Base-by-base conservation (phyloP, 2,113 vertebrate species). In the Rissa tridactyla region DNA sequence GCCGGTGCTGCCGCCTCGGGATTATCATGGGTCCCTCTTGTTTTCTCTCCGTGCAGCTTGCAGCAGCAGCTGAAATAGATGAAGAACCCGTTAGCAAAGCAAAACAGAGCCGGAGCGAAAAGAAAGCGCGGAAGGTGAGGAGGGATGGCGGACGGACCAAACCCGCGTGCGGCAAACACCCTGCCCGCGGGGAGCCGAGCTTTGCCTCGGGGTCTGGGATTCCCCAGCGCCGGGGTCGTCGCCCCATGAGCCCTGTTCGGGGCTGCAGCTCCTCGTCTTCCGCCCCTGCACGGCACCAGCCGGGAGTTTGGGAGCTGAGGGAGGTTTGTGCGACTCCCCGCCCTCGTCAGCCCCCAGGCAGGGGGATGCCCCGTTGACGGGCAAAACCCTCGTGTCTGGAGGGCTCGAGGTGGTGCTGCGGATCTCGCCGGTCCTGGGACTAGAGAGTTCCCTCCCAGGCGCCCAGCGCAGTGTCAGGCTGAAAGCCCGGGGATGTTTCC, bases 1-100 rank as follows among this genome's bases (percentile, higher is more conserved):
- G 36, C 0, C 0, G 12, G 9, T 32, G 26, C 30, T 9, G 18
- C 30, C 29, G 1, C 66, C 18, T 11, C 38, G 0, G 44, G 27
- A 10, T 85, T 20, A 7, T 93, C 34, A 94, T 1, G 1, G 9
- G 7, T 21, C 15, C 70, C 13, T 51, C 54, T 60, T 34, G 0
- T 75, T 49, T 57, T 34, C 29, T 80, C n/a, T 77, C 22, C 51
- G n/a, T 2, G 38, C 90, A 99, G 99, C 98, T 99, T 86, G 99
- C 99, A 8, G 99, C 99, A 75, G 99, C 99, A 26, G 99, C 99
- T 27, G 99, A 99, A 97, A 99, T 99, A 30, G 99, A 99, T 38
- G 99, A 99, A 96, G 99, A 99, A 91, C 99, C 99, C 8, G 99
- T 99, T 85, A 99, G 99, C 98, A 99, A 99, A 99, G 99, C 99